Base-by-base conservation (phyloP, 2,113 vertebrate genomes). In the Megaceryle torquata region DNA sequence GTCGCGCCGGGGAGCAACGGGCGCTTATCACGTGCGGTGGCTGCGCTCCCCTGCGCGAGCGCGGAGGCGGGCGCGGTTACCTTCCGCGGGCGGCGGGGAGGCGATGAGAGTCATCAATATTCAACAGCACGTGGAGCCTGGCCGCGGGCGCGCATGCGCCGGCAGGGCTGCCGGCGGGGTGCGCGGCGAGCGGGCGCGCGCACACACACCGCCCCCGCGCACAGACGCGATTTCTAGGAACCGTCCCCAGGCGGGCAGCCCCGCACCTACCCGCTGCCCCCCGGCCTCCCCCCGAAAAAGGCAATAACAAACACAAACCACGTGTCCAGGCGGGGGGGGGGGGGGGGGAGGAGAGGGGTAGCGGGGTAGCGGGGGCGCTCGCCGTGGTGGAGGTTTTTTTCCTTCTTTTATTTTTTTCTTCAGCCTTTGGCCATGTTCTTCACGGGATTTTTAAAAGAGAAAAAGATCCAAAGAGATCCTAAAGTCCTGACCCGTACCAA, bases 101-200 rank as follows among this genome's bases (percentile, higher is more conserved):
- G 93, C 75, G 91, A 97, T 91, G 96, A 90, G 93, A 81, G 50
- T 97, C 69, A 98, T 99, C 97, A 97, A 99, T 99, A 99, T 99
- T 98, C 98, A 98, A 97, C 95, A 98, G 93, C 97, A 98, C 97
- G 97, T 97, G 98, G 96, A 97, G 78, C 77, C 33, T 14, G 61
- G 75, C 83, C 5, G 53, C 13, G 31, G 70, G 63, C 44, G 35
- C 91, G 91, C 91, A 92, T 92, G 91, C 88, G 93, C 79, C 33
- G n/a, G 43, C 28, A 15, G 70, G 35, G 35, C 41, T 5, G 70
- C 77, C 50, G 43, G 57, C 56, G 44, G 74, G 76, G 44, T 13
- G 65, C 21, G 46, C 80, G 76, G 56, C 53, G 8, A 37, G 5
- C 65, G 19, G 22, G 7, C 37, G 25, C 65, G 10, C 56, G 3